Base-by-base conservation (phyloP, 2,113 vertebrate species). In the Scomber japonicus region DNA sequence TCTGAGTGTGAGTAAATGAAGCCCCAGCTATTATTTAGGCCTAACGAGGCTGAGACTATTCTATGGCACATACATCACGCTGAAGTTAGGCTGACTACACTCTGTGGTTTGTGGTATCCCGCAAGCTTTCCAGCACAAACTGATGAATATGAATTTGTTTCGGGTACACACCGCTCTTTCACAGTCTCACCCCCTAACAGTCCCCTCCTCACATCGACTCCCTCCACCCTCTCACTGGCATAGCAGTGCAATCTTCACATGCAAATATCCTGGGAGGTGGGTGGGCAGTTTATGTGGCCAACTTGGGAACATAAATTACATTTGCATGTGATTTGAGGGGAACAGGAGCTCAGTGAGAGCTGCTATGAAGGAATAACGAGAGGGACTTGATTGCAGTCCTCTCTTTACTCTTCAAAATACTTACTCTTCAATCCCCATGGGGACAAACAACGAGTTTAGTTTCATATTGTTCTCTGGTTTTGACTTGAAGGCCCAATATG, bases 261-360 rank as follows among this genome's bases (percentile, higher is more conserved):
- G 88, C 83, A 86, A 91, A 91, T 91, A 78, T 69, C 69, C 68
- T 11, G 44, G 60, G 71, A 76, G 82, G 76, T 70, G 85, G 83
- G 81, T 65, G 82, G 45, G n/a, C 81, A 77, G 71, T 71, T 49
- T 71, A 81, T 57, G 76, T 61, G 65, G 74, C 81, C 68, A 79
- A 84, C 80, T 75, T 64, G 63, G 71, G 75, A 72, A 79, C 77
- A 62, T 65, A 78, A 88, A 92, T 88, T 83, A 74, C 86, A 92
- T 93, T 91, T 88, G 86, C 91, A 92, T 92, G 83, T 61, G 46
- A 85, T 89, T 78, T 82, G 67, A 80, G 31, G 64, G 66, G 50
- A 69, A 35, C n/a, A 30, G 30, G 19, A 70, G 48, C 75, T 65
- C 73, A 65, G 60, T 61, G 59, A 79, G 75, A 77, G 81, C 63